phyloP scores from a whole-genome alignment of 2,113 vertebrate genomes.

The Diadophis punctatus region DNA sequence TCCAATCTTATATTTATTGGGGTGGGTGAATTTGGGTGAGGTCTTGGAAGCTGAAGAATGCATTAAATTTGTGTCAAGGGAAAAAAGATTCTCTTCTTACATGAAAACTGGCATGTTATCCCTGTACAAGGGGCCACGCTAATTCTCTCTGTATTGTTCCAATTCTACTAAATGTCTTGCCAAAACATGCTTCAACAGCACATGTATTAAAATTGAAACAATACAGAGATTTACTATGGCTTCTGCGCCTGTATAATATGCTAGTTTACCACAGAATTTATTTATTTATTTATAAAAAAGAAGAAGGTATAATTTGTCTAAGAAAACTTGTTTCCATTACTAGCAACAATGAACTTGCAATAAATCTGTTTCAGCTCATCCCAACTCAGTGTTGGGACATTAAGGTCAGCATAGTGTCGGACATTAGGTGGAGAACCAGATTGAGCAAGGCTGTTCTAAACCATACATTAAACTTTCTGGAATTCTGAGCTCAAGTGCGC shows the following conservation, averaged over 20 bases:
- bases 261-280: background rate
- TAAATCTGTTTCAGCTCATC: background rate
- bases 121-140: background rate
- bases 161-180: background rate
- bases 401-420: background rate
- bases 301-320: background rate
- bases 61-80: background rate
- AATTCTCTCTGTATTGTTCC: background rate
- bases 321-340: conserved; percentile 33
- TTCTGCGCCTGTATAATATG: background rate
- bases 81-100: background rate
- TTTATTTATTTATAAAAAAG: background rate
- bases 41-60: conserved; percentile 37
- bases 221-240: background rate
- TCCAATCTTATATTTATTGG: conserved; percentile 31
- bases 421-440: background rate
- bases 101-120: background rate
- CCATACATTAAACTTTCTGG: conserved; percentile 35
- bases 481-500: background rate
- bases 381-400: background rate
- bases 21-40: conserved; percentile 39
- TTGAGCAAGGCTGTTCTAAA: conserved; percentile 17
- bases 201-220: background rate
- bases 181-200: background rate
- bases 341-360: conserved; percentile 55